Evolutionary conservation across 2,888 invertebrate species (phyloP), one percentile per base, ranked within the genome.

Genomic region (Zhuqinia jingwanae): DNA sequence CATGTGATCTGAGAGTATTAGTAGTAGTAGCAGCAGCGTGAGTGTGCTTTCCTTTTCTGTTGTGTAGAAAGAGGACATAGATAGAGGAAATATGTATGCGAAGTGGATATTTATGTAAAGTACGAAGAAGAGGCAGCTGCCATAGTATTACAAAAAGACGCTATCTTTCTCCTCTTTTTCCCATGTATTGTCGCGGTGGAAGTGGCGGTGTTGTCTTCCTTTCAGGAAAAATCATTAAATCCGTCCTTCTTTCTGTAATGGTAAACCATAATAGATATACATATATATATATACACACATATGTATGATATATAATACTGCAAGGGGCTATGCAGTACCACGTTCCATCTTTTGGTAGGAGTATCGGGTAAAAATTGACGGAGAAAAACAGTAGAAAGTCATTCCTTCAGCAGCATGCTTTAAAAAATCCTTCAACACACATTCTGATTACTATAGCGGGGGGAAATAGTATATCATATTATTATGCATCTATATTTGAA

Each of bases 191-290:
- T 15, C 15, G 22, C 25, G 70, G 47, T 20, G 50, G 11, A 8
- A 11, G 42, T 11, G 11, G 50, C 13, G 5, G 65, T 30, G 27
- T 65, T 65, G 65, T 65, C 68, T 68, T 68, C 20, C 68, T 68
- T 68, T 17, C 65, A 45, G 68, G 17, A 68, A 68, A 68, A 68
- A 68, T 36, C 22, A 65, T 60, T 65, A 36, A 68, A 22, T 50
- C n/a, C 2, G 0, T 50, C 30, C 27, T 50, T 10, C 47, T 27
- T 73, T 17, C 53, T 53, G 1, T 53, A 3, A 36, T 53, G 53
- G 53, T 17, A n/a, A n/a, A n/a, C n/a, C n/a, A n/a, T n/a, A n/a
- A n/a, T n/a, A n/a, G 45, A 11, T 11, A 11, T 42, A 50, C 50
- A 50, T 50, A 50, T 50, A n/a, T 50, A n/a, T 50, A 13, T 50